Evolutionary conservation across 1,140 invertebrate species (phyloP).

Genomic region (Halyomorpha halys): DNA sequence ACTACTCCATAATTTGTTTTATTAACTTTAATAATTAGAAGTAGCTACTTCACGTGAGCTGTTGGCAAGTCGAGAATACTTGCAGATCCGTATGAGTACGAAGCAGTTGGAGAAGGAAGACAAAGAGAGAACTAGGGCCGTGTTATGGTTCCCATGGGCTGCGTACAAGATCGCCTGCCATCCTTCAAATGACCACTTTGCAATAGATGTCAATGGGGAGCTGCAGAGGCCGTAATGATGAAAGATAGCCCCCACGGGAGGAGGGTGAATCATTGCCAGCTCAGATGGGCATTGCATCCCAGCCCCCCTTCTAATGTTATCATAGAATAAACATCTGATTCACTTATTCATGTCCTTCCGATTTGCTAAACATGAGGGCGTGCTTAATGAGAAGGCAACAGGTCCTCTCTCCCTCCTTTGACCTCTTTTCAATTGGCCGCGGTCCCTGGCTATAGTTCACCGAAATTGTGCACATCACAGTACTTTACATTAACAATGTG

Average conservation of each 20-base stretch:
- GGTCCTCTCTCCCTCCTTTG: background rate
- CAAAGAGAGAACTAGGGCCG: conserved; percentile 16
- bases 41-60: no score
- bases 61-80: no score
- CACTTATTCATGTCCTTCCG: conserved; percentile 28
- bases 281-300: conserved; percentile 4
- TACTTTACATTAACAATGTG: no score
- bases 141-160: conserved; percentile 26
- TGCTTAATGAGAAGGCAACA: conserved; percentile 1
- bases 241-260: conserved; percentile 36
- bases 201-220: conserved; percentile 33
- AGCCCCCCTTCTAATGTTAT: conserved; percentile 23
- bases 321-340: conserved; percentile 28
- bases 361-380: conserved; percentile 10
- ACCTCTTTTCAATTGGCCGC: no score
- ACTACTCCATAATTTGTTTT: no score
- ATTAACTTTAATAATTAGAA: no score
- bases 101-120: no score
- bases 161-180: conserved; percentile 33
- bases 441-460: no score
- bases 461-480: no score
- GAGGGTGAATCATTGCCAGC: conserved; percentile 33
- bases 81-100: no score
- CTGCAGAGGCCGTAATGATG: conserved; percentile 35
- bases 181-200: conserved; percentile 41